Evolutionary conservation across 2,888 invertebrate species (phyloP).

Genomic region (Stenodema calcarata): DNA sequence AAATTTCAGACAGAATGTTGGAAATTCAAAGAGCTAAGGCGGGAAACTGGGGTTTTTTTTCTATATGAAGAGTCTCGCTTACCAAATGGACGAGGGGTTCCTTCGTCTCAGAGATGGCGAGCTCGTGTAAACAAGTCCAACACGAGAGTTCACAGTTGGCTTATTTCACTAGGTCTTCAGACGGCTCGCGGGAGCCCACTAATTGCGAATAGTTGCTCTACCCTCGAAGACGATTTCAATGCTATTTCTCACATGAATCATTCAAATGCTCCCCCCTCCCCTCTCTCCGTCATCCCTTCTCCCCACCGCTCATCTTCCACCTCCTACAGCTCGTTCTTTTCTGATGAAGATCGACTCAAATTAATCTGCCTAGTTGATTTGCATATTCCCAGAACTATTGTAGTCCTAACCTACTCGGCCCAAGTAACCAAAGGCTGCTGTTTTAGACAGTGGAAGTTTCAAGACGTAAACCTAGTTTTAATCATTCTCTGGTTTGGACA

Average conservation of each 20-base stretch:
- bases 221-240: neutral
- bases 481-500: too few relatives aligned
- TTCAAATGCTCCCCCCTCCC: neutral
- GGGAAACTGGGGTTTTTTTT: neutral
- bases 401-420: neutral
- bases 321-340: neutral
- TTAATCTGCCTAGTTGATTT: neutral
- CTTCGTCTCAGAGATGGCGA: neutral
- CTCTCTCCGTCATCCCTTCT: neutral
- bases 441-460: too few relatives aligned
- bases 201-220: neutral
- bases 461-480: too few relatives aligned
- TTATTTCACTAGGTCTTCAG: neutral
- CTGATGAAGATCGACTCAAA: neutral
- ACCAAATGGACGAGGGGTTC: neutral
- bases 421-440: too few relatives aligned
- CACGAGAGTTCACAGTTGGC: neutral
- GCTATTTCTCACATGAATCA: neutral
- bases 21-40: too few relatives aligned
- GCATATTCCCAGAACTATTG: neutral
- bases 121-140: neutral
- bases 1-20: too few relatives aligned
- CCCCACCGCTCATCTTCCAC: too few relatives aligned
- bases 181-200: neutral
- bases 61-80: neutral